Percentiles rank a stretch among this genome's conserved stretches.
Conservation (phyloP, 2,113 vertebrate species). For the Bufo gargarizans region DNA sequence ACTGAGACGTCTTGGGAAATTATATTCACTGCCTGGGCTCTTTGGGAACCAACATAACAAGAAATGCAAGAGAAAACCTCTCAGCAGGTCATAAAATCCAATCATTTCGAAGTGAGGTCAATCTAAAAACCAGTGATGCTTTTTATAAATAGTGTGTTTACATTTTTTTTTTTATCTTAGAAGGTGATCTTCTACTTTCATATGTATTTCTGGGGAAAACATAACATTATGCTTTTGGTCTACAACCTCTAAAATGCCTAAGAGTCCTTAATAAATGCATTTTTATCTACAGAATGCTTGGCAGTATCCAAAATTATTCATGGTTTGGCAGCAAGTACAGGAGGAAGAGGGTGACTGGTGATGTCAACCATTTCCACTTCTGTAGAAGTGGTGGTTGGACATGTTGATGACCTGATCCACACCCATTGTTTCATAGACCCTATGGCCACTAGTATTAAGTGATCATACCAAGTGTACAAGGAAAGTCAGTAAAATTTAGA, state of each 20-base stretch:
- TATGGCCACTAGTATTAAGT: not conserved
- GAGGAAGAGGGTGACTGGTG: not conserved
- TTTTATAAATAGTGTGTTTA: not conserved
- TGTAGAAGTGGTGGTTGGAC: not conserved
- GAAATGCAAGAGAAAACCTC: constrained; percentile 30
- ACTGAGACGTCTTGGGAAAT: constrained; percentile 48
- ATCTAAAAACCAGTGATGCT: constrained; percentile 1
- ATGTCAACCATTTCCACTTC: not conserved
- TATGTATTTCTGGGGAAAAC: not conserved
- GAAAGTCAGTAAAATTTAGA: no score
- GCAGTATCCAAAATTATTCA: not conserved
- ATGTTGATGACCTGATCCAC: not conserved
- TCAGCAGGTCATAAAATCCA: constrained; percentile 41
- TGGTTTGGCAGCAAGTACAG: not conserved
- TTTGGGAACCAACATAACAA: constrained; percentile 11
- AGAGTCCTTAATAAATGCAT: not conserved
- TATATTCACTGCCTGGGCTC: constrained; percentile 41
- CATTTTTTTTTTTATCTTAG: constrained; percentile 15
- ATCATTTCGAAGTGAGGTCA: constrained; percentile 33
- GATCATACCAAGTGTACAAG: no score
- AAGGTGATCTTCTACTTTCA: not conserved
- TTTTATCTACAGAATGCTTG: not conserved
- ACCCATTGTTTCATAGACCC: not conserved
- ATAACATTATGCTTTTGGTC: not conserved
- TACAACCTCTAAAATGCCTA: not conserved